Conservation (phyloP, 1,140 invertebrate species). For the Aphaenogaster floridana region DNA sequence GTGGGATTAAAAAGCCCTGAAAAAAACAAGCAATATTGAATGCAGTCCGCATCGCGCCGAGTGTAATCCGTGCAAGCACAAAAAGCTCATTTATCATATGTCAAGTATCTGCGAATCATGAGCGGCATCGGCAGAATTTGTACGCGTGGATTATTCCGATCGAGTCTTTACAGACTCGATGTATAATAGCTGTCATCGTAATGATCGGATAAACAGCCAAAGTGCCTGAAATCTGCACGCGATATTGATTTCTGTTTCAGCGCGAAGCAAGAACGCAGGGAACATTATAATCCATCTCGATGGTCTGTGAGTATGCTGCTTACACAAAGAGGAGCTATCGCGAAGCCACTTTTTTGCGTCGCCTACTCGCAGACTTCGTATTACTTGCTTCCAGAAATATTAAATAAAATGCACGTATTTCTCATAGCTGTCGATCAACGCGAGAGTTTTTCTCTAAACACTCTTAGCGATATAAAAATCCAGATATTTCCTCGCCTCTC, state of each 20-base stretch:
- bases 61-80: background rate
- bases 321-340: slow-evolving; percentile 16
- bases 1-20: background rate
- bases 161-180: background rate
- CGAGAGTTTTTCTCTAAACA: background rate
- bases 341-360: slow-evolving; percentile 19
- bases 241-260: slow-evolving; percentile 37
- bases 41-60: background rate
- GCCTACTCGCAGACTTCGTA: slow-evolving; percentile 10
- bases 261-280: background rate
- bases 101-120: slow-evolving; percentile 16
- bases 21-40: slow-evolving; percentile 15
- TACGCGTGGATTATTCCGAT: background rate
- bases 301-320: background rate
- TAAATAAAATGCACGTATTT: slow-evolving; percentile 36
- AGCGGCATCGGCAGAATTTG: slow-evolving; percentile 3
- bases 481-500: background rate
- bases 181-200: background rate
- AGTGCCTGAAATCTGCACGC: slow-evolving; percentile 31
- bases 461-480: background rate
- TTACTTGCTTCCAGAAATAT: slow-evolving; percentile 19
- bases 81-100: slow-evolving; percentile 15
- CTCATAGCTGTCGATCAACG: slow-evolving; percentile 4
- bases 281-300: slow-evolving; percentile 22
- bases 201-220: slow-evolving; percentile 24